Evolutionary conservation across 2,888 invertebrate genomes (phyloP).

Genomic region (Drosophila pseudotalamancana): DNA sequence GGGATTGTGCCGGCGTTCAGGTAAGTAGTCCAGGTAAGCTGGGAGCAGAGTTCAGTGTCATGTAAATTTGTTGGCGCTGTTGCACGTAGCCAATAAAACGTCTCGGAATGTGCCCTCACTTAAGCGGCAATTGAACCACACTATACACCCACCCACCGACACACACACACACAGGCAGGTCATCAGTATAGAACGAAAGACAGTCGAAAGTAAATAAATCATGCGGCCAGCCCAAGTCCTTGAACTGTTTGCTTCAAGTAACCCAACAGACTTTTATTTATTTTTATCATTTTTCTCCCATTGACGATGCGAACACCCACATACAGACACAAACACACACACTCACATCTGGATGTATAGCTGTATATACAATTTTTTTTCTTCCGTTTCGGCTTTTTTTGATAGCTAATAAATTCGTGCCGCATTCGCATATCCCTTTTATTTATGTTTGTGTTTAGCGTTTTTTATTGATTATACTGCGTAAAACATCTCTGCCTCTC

Average conservation of each 20-base stretch:
- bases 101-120: slow-evolving; percentile 59
- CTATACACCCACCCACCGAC: slow-evolving; percentile 22
- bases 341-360: slow-evolving; percentile 6
- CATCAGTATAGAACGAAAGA: slow-evolving; percentile 55
- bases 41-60: slow-evolving; percentile 71
- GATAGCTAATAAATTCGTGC: slow-evolving; percentile 68
- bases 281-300: slow-evolving; percentile 65
- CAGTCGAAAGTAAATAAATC: slow-evolving; percentile 74
- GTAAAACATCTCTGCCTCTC: slow-evolving; percentile 38
- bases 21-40: slow-evolving; percentile 32
- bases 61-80: slow-evolving; percentile 79
- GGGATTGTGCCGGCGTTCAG: slow-evolving; percentile 12
- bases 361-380: slow-evolving; percentile 10
- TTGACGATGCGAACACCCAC: slow-evolving; percentile 35
- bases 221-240: slow-evolving; percentile 63
- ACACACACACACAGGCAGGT: slow-evolving; percentile 22
- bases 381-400: slow-evolving; percentile 38
- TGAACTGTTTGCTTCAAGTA: slow-evolving; percentile 72
- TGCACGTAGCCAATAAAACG: slow-evolving; percentile 76
- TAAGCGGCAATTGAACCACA: slow-evolving; percentile 56
- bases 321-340: neutral
- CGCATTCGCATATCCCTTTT: slow-evolving; percentile 58
- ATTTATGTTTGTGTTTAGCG: slow-evolving; percentile 68
- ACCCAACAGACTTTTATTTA: slow-evolving; percentile 60
- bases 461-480: slow-evolving; percentile 71